Evolutionary conservation across 1,140 invertebrate species (phyloP), one percentile per base, ranked within the genome.

Genomic region (Dysdera silvatica): DNA sequence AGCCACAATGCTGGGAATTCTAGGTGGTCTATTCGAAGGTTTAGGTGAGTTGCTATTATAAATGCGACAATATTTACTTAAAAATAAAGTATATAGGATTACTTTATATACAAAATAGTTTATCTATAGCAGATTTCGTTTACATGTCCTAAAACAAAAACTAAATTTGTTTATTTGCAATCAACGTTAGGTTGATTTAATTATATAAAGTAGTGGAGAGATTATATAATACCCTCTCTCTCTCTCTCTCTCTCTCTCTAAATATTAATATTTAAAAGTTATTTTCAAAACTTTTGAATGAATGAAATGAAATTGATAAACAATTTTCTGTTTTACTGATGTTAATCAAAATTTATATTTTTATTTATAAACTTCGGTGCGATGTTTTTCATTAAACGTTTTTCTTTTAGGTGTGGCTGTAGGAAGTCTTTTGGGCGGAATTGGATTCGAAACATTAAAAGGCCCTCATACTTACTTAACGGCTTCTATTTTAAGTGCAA

Each of bases 1-100:
- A 74, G 86, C 88, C 3, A 94, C 91, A 24, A 84, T 72, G 63
- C 70, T 73, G 61, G 89, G 89, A 58, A 77, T 93, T 28, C 83
- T 91, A 20, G 66, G 68, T 47, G 66, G 68, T 7, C 26, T 65
- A 18, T 69, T 68, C 31, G 68, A 69, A 65, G 66, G 66, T 18
- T 47, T 65, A 43, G 68, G 68, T 69, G 56, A 67, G 65, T 33
- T 52, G 57, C 76, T 92, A 24, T 83, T 90, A n/a, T 7, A 87
- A 29, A 26, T 49, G 12, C 20, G 16, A 45, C 10, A 1, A 20
- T 45, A 23, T 18, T 45, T 45, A 45, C 14, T 45, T 18, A 37
- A 37, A n/a, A n/a, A n/a, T n/a, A n/a, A n/a, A n/a, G n/a, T n/a
- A n/a, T n/a, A n/a, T n/a, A n/a, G n/a, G n/a, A n/a, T n/a, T n/a